Conservation (phyloP, 2,888 invertebrate species). For the Ptilodon capucinus region DNA sequence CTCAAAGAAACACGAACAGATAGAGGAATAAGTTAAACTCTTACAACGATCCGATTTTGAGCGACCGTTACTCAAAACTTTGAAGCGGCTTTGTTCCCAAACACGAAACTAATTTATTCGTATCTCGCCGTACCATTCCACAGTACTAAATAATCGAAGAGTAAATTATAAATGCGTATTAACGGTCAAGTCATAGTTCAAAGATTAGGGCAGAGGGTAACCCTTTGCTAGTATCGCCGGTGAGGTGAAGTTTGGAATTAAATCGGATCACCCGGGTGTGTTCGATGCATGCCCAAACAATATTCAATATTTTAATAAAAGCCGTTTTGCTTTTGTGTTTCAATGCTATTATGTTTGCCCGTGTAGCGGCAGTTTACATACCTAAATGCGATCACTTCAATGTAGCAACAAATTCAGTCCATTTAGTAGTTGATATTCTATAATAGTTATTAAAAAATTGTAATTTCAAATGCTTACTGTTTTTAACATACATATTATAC, state of each 20-base stretch:
- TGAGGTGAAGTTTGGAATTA: slow-evolving; percentile 72
- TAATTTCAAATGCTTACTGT: no score
- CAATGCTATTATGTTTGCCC: slow-evolving; percentile 24
- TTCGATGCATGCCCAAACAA: slow-evolving; percentile 64
- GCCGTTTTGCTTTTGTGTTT: slow-evolving; percentile 45
- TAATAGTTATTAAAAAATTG: background rate
- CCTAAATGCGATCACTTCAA: slow-evolving; percentile 21
- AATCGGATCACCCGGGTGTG: slow-evolving; percentile 57
- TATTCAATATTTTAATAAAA: slow-evolving; percentile 64
- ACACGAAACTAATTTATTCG: slow-evolving; percentile 82
- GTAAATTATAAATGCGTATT: slow-evolving; percentile 82
- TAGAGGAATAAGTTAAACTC: slow-evolving; percentile 65
- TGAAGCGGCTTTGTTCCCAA: slow-evolving; percentile 77
- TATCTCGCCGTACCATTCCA: slow-evolving; percentile 69
- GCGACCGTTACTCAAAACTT: slow-evolving; percentile 80
- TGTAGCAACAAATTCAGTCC: slow-evolving; percentile 19
- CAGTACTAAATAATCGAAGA: slow-evolving; percentile 79
- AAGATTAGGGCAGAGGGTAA: slow-evolving; percentile 80
- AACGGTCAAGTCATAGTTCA: slow-evolving; percentile 83
- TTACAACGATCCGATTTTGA: slow-evolving; percentile 71
- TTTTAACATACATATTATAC: background rate
- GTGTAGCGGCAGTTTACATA: slow-evolving; percentile 20
- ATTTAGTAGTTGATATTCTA: background rate
- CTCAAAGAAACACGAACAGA: slow-evolving; percentile 57
- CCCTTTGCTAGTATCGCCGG: slow-evolving; percentile 66